A percentile compares a stretch with the other conserved stretches of the same genome.
phyloP scores from a whole-genome alignment of 2,888 invertebrate genomes.

The Zhuqinia jingwanae region DNA sequence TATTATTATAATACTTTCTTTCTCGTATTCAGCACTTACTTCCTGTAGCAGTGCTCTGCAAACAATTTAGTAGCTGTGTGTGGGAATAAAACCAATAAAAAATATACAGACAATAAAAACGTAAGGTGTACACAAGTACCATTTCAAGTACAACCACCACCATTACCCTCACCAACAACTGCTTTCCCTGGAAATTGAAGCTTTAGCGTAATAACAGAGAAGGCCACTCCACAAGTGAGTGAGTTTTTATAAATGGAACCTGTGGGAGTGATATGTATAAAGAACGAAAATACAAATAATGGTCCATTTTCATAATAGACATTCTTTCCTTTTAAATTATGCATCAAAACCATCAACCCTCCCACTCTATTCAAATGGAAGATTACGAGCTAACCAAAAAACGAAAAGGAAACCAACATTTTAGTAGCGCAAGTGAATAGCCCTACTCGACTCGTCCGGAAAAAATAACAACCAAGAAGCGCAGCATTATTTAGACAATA shows the following conservation, averaged over 20 bases:
- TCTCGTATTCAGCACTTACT: no score
- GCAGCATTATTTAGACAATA: no score
- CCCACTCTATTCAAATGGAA: neutral
- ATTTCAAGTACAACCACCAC: no score
- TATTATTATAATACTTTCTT: neutral
- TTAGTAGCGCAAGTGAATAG: neutral
- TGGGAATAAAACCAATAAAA: neutral
- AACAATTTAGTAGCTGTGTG: no score
- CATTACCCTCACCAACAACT: neutral
- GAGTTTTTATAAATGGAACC: constrained; percentile 28
- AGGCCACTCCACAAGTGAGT: constrained; percentile 9
- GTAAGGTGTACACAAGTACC: neutral
- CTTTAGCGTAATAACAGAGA: neutral
- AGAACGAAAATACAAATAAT: constrained; percentile 38
- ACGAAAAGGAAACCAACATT: neutral
- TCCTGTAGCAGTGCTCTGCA: no score
- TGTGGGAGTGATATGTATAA: constrained; percentile 30
- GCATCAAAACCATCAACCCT: constrained; percentile 24
- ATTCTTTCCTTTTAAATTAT: constrained; percentile 38
- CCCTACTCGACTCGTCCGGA: no score
- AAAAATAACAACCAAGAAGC: no score
- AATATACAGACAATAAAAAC: neutral
- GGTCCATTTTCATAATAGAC: constrained; percentile 10
- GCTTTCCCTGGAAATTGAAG: neutral
- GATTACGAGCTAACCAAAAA: neutral